Base-by-base conservation (phyloP, 2,888 invertebrate species). In the Acronicta alni region DNA sequence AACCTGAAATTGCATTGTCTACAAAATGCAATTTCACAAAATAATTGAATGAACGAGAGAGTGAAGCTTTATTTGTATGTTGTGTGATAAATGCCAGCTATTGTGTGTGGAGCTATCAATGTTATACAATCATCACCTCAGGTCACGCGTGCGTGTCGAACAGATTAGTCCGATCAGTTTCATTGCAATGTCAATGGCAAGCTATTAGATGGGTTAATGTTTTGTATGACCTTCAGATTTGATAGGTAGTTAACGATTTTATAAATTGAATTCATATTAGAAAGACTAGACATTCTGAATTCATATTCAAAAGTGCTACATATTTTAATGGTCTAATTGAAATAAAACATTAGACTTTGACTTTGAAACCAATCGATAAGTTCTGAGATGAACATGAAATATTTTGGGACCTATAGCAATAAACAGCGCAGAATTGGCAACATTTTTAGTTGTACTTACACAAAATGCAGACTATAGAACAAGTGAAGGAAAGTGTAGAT, bases 161-260 rank as follows among this genome's bases (percentile, higher is more conserved):
- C 41, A 35, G 56, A 72, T 56, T 65, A 45, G 45, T 18, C 14
- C 14, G 46, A 72, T 62, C 57, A 45, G 18, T 55, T 45, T 43
- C 20, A 54, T 23, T 42, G 16, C 52, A 72, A 58, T 55, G 73
- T 67, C 68, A 70, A 62, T 67, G 68, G 55, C 68, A 51, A 46
- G 23, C 30, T n/a, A 38, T 48, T 48, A 35, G 18, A 3, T 30
- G 39, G 39, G n/a, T 26, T 49, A 12, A 35, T 35, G 20, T 15
- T 39, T 39, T 14, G 26, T 18, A 9, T 52, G 51, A 63, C 49
- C 46, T 54, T 61, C n/a, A n/a, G 8, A 26, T 26, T 9, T 9
- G 9, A 9, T 9, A 26, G 23, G 7, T 7, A 23, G 4, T 23
- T 4, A 4, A 23, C 7, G 7, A 7, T 7, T 26, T 26, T 26